A percentile compares a stretch with the other conserved stretches of the same genome.
phyloP scores from a whole-genome alignment of 2,797 vertebrate genomes.

The Cossypha caffra region DNA sequence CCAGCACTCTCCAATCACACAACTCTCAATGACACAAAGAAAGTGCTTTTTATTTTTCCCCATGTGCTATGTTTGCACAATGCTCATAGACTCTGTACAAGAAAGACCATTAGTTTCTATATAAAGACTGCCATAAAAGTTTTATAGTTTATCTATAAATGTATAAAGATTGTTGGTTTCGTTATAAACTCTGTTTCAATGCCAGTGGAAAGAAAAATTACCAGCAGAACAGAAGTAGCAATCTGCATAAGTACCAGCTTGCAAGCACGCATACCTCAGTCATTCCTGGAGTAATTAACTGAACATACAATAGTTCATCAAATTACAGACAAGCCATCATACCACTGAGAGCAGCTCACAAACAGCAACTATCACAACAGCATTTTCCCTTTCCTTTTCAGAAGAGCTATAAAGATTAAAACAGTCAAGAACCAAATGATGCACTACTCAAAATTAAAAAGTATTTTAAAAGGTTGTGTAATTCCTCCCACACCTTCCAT shows the following conservation, averaged over 20 bases:
- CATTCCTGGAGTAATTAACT: conserved; percentile 39
- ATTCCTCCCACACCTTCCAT: background rate
- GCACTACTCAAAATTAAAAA: background rate
- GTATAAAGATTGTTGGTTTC: conserved; percentile 74
- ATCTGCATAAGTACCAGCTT: conserved; percentile 43
- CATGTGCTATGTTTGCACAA: conserved; percentile 58
- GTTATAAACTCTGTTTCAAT: conserved; percentile 65
- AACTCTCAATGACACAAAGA: conserved; percentile 63
- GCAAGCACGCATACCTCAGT: conserved; percentile 6
- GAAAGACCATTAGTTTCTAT: conserved; percentile 75
- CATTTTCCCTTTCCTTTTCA: background rate
- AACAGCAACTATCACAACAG: background rate
- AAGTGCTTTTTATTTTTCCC: conserved; percentile 70
- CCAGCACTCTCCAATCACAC: conserved; percentile 49
- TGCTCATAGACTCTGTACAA: conserved; percentile 61
- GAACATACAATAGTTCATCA: conserved; percentile 44
- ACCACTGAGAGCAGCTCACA: background rate
- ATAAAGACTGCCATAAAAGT: conserved; percentile 76
- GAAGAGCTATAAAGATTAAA: conserved; percentile 43
- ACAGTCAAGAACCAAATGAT: conserved; percentile 13
- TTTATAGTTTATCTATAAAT: conserved; percentile 79
- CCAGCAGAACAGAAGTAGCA: conserved; percentile 54
- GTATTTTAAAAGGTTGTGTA: background rate
- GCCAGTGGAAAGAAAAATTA: conserved; percentile 74
- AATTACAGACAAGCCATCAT: conserved; percentile 33